phyloP scores from a whole-genome alignment of 2,797 vertebrate genomes.

The Falco berigora region DNA sequence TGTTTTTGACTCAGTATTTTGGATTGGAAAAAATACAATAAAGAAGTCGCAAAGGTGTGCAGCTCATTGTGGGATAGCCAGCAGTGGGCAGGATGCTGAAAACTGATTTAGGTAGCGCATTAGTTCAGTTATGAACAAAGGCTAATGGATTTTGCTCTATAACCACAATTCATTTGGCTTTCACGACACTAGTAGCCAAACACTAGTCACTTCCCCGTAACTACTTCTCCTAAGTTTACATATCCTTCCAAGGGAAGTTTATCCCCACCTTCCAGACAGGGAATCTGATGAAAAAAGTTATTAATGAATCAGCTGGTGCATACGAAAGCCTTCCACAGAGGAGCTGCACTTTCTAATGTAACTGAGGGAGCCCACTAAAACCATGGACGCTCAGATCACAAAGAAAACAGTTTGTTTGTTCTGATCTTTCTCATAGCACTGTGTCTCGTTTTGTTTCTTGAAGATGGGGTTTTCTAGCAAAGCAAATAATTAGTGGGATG shows the following conservation, averaged over 20 bases:
- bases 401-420: neutral
- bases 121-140: neutral
- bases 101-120: neutral
- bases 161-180: neutral
- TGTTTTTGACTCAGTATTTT: neutral
- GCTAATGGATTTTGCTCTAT: neutral
- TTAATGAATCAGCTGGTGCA: neutral
- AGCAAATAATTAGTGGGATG: neutral
- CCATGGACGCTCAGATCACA: accelerated
- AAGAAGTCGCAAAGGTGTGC: neutral
- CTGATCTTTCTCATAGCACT: neutral
- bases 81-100: neutral
- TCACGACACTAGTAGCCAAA: neutral
- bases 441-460: neutral
- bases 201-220: neutral
- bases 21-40: neutral
- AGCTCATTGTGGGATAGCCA: neutral
- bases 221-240: neutral
- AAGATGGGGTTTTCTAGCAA: neutral
- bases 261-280: neutral
- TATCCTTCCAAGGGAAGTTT: neutral
- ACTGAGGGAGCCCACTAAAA: neutral
- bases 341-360: neutral
- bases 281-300: neutral
- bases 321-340: neutral